Percentiles rank a stretch among this genome's conserved stretches.
Conservation (phyloP, 2,888 invertebrate species). For the Sipunculus nudus region DNA sequence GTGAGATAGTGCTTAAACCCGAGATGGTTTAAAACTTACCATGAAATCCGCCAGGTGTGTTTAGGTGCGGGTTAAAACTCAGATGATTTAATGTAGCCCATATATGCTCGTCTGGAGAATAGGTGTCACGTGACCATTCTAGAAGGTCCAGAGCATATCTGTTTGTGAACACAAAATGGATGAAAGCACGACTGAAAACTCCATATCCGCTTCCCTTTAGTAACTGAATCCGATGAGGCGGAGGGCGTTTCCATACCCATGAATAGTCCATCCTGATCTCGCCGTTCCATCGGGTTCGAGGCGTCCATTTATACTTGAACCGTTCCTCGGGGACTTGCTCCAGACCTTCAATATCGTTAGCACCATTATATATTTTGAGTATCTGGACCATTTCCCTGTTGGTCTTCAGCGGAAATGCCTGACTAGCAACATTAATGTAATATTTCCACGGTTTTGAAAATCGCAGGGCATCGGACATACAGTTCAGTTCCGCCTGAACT, state of each 20-base stretch:
- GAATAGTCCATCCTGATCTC: too few relatives aligned
- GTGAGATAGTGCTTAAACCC: too few relatives aligned
- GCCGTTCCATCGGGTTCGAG: too few relatives aligned
- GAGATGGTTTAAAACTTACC: too few relatives aligned
- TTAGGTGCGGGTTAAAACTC: too few relatives aligned
- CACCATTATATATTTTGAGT: constrained; percentile 35
- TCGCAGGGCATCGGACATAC: constrained; percentile 33
- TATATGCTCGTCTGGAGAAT: constrained; percentile 60
- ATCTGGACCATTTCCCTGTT: constrained; percentile 44
- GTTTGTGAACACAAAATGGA: constrained; percentile 50
- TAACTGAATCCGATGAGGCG: too few relatives aligned
- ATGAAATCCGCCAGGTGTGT: constrained; percentile 50
- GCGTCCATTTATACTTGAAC: too few relatives aligned
- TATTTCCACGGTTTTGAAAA: constrained; percentile 38
- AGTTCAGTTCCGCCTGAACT: constrained; percentile 42
- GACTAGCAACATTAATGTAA: constrained; percentile 43
- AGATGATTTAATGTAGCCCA: constrained; percentile 59
- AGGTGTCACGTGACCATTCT: constrained; percentile 54
- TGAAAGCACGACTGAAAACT: constrained; percentile 50
- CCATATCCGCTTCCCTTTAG: constrained; percentile 59
- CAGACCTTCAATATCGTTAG: constrained; percentile 42
- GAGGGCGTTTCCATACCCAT: too few relatives aligned
- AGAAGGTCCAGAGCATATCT: constrained; percentile 44
- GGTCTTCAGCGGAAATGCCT: constrained; percentile 45
- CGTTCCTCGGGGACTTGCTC: too few relatives aligned